Evolutionary conservation across 2,888 invertebrate species (phyloP).

Genomic region (Lydus trimaculatus): DNA sequence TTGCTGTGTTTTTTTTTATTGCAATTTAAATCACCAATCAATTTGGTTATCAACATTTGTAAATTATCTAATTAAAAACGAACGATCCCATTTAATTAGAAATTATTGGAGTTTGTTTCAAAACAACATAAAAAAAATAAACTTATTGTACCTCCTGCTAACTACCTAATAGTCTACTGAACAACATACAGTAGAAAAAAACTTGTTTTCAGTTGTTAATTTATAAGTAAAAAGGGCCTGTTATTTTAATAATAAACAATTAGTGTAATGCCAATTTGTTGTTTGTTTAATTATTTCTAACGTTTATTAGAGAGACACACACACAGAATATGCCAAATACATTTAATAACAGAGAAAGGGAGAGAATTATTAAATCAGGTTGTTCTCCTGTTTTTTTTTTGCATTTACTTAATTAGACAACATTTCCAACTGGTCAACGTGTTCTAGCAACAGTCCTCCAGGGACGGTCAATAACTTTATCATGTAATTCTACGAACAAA

Average conservation of each 20-base stretch:
- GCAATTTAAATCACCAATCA: not conserved
- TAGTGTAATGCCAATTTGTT: not conserved
- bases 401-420: not conserved
- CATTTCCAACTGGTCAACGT: constrained; percentile 8
- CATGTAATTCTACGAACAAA: not conserved
- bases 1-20: not conserved
- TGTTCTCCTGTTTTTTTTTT: not conserved
- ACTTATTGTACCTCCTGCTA: not conserved
- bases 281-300: not conserved
- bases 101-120: not conserved
- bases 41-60: constrained; percentile 1
- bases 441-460: not conserved
- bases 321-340: not conserved
- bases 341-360: not conserved
- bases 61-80: constrained; percentile 4
- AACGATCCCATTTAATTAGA: not conserved
- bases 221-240: not conserved
- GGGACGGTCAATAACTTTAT: constrained; percentile 18
- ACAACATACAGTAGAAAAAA: not conserved
- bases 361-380: not conserved
- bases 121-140: not conserved
- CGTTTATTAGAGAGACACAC: not conserved
- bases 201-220: not conserved
- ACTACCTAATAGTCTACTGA: not conserved
- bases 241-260: not conserved